Percentiles rank a stretch among this genome's conserved stretches.
phyloP scores from a whole-genome alignment of 2,113 vertebrate species.

The Cottus gobio region DNA sequence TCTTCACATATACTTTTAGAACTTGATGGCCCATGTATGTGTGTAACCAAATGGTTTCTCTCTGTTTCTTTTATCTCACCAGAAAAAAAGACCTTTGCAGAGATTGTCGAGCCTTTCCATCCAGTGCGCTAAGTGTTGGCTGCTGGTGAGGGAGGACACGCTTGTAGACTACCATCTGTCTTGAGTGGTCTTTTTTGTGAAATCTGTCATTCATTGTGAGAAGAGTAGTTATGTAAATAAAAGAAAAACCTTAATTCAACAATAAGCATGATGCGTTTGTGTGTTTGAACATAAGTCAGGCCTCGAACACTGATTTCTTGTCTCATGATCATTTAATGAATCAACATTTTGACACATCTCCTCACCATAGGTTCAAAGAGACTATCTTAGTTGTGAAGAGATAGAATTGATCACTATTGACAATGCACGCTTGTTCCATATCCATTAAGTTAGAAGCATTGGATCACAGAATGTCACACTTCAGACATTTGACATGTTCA shows the following conservation, averaged over 20 bases:
- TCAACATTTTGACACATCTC: neutral
- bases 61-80: constrained; percentile 32
- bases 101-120: constrained; percentile 87
- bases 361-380: neutral
- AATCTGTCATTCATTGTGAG: constrained; percentile 41
- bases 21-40: neutral
- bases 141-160: constrained; percentile 5
- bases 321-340: neutral
- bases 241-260: constrained; percentile 8
- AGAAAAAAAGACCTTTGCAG: constrained; percentile 87
- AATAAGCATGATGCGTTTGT: neutral
- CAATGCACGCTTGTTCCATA: constrained; percentile 48
- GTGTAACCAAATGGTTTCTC: constrained; percentile 6
- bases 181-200: constrained; percentile 32
- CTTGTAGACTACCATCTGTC: constrained; percentile 16
- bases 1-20: neutral
- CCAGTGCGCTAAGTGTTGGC: constrained; percentile 86
- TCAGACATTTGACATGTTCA: constrained; percentile 12
- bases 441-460: neutral
- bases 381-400: neutral
- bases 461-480: constrained; percentile 11
- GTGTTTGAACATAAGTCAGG: neutral
- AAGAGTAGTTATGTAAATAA: constrained; percentile 69
- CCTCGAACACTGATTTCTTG: neutral
- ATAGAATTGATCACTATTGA: neutral